Conservation (phyloP, 2,113 vertebrate genomes). For the Salvelinus alpinus region DNA sequence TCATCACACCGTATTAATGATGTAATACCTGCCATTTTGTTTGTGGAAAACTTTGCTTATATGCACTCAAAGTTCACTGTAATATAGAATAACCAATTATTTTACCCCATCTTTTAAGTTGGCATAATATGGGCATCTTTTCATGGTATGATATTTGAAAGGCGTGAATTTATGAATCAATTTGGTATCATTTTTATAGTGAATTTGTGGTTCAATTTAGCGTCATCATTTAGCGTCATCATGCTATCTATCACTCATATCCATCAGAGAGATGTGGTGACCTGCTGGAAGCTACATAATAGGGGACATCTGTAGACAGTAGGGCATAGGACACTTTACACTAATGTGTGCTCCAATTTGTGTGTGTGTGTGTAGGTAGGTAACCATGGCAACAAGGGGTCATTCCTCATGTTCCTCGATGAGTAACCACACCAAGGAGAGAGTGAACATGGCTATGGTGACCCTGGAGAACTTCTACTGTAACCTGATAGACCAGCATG, state of each 20-base stretch:
- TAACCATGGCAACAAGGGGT: slow-evolving; percentile 87
- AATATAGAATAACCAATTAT: too few relatives aligned
- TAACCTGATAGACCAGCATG: slow-evolving; percentile 85
- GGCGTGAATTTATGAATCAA: too few relatives aligned
- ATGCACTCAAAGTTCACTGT: too few relatives aligned
- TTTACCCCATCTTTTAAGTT: too few relatives aligned
- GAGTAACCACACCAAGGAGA: slow-evolving; percentile 89
- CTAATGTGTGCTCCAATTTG: not conserved
- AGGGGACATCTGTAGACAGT: not conserved
- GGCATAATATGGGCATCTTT: too few relatives aligned
- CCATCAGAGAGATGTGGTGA: not conserved
- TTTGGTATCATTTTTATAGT: too few relatives aligned
- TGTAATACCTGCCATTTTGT: too few relatives aligned
- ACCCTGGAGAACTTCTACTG: slow-evolving; percentile 90
- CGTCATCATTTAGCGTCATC: not conserved
- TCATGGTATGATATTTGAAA: too few relatives aligned
- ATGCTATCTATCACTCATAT: not conserved
- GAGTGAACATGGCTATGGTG: slow-evolving; percentile 89
- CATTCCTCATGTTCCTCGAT: slow-evolving; percentile 83
- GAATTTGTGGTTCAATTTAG: not conserved
- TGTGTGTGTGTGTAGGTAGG: slow-evolving; percentile 6
- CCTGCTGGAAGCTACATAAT: not conserved
- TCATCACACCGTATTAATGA: too few relatives aligned
- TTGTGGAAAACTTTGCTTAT: too few relatives aligned
- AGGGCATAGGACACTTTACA: not conserved